phyloP scores from a whole-genome alignment of 2,113 vertebrate genomes.

The Crotophaga sulcirostris region DNA sequence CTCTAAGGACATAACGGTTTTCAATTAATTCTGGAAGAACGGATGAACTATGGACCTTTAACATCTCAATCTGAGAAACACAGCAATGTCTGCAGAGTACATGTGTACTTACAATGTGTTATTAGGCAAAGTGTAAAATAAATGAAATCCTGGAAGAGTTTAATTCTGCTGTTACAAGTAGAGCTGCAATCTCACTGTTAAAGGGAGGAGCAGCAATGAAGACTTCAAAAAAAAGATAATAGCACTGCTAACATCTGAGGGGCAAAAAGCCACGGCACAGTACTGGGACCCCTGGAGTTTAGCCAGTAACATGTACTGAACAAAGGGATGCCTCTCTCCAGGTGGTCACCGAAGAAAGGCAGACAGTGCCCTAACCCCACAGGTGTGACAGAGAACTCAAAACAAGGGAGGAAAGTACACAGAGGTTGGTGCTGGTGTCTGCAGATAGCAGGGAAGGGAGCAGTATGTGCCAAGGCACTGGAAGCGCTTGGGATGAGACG shows the following conservation, averaged over 20 bases:
- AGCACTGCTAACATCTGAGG: background rate
- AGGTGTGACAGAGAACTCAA: background rate
- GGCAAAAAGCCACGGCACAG: fast-evolving
- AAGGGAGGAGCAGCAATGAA: background rate
- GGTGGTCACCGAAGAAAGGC: background rate
- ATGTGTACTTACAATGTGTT: background rate
- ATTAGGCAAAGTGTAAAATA: background rate
- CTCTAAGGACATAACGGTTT: background rate
- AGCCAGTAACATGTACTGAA: background rate
- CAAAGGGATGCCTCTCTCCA: background rate
- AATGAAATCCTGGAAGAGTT: background rate
- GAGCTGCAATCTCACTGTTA: background rate
- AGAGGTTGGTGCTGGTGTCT: background rate
- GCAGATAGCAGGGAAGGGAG: fast-evolving
- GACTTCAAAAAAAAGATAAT: background rate
- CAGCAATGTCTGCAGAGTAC: background rate
- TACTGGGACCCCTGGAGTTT: background rate
- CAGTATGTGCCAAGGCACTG: fast-evolving
- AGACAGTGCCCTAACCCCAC: background rate
- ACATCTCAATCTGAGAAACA: background rate
- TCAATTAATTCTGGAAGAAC: background rate
- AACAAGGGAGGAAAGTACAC: background rate
- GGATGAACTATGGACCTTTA: background rate
- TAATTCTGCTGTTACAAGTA: background rate
- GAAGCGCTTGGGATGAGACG: background rate